Evolutionary conservation across 2,888 invertebrate genomes (phyloP), one percentile per base, ranked within the genome.

Genomic region (Axea sp.): DNA sequence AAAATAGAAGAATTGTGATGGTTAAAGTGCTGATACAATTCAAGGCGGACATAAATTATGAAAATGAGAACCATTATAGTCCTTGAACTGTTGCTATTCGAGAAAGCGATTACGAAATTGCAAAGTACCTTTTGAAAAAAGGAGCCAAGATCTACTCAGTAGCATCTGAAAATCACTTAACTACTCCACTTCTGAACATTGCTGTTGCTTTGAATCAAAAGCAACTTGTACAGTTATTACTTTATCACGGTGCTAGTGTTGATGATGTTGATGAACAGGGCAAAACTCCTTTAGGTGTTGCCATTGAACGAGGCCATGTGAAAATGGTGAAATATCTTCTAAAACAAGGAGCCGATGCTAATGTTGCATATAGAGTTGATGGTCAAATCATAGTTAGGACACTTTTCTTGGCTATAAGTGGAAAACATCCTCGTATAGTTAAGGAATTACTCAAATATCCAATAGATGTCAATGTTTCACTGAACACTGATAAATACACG

Each of bases 201-300:
- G 65, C 73, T 1, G 73, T 67, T 4, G 53, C 53, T 1, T 9
- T 55, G 1, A 67, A 73, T 30, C 31, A 60, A 5, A 73, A 41
- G 8, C 1, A 5, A 6, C 4, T 73, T 2, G 67, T 73, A 0
- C 22, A 60, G 7, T 1, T 73, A 11, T n/a, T 73, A 5, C 11
- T 73, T 0, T 60, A 67, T 2, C 30, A 67, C 24, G 65, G 73
- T 1, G 73, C 65, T 0, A 37, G 47, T 17, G 45, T 60, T 4
- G 73, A 73, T 2, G 73, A 73, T 3, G 73, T 73, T 2, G 73
- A 73, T 15, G 33, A 67, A n/a, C 5, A 67, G 0, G 73, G 73
- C 0, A 51, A 15, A 15, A 73, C 65, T 0, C 60, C 73, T 0
- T n/a, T 73, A 24, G 65, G 49, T 4, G 22, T 60, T 1, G 73